phyloP scores from a whole-genome alignment of 2,888 invertebrate genomes.

The Julus scanicus region DNA sequence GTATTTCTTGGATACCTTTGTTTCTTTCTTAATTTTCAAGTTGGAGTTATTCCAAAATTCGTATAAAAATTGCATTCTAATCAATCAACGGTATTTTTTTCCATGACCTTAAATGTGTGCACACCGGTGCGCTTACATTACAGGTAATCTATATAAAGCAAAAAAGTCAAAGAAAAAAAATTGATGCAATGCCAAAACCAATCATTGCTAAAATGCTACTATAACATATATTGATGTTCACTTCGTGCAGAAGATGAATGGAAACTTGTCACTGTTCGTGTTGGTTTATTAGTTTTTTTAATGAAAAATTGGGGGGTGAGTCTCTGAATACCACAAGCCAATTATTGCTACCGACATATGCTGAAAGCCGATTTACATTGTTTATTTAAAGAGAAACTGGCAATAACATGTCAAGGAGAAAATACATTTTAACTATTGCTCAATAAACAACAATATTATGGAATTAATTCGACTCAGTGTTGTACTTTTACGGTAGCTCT shows the following conservation, averaged over 20 bases:
- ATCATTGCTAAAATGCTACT: neutral
- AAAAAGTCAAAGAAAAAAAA: neutral
- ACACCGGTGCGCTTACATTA: neutral
- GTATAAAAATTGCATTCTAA: neutral
- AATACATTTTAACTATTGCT: neutral
- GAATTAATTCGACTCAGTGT: no score
- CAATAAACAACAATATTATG: neutral
- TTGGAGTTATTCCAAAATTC: neutral
- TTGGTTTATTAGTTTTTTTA: neutral
- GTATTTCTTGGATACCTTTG: neutral
- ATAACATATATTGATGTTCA: neutral
- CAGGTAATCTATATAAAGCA: neutral
- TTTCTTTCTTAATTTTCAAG: neutral
- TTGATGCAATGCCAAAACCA: slow-evolving; percentile 6
- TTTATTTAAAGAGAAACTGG: neutral
- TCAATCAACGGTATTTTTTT: no score
- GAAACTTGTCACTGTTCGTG: neutral
- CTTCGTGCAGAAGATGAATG: neutral
- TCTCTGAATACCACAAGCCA: neutral
- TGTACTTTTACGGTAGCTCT: neutral
- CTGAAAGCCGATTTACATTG: neutral
- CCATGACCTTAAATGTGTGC: neutral
- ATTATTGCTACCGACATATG: neutral
- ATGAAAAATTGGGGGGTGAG: neutral
- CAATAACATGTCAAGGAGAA: neutral